Evolutionary conservation across 1,140 invertebrate genomes (phyloP).

Genomic region (Caligus rogercresseyi): DNA sequence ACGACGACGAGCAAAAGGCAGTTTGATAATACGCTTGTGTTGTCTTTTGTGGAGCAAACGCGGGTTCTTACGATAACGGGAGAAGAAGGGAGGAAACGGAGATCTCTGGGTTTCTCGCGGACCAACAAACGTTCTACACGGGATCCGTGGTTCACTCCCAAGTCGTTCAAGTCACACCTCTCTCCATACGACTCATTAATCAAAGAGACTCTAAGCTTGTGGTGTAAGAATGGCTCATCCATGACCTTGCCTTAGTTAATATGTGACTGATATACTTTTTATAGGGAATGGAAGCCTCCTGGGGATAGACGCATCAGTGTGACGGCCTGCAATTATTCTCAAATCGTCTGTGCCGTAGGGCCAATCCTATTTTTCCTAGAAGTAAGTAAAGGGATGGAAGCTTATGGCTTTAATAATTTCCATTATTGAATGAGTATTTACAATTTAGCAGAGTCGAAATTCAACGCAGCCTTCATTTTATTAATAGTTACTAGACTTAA

Average conservation of each 20-base stretch:
- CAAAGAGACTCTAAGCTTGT: not conserved
- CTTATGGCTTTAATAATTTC: too few relatives aligned
- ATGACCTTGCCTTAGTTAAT: not conserved
- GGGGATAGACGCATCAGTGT: constrained; percentile 62
- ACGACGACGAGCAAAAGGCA: constrained; percentile 33
- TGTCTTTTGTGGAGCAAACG: constrained; percentile 86
- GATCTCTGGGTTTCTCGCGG: constrained; percentile 65
- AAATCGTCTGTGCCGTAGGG: constrained; percentile 73
- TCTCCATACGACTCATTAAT: constrained; percentile 7
- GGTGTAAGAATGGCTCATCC: constrained; percentile 12
- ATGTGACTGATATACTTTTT: constrained; percentile 20
- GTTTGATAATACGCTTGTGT: constrained; percentile 69
- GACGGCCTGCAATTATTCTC: constrained; percentile 59
- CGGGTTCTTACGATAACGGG: constrained; percentile 68
- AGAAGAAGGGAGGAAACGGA: constrained; percentile 96
- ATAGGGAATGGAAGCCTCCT: constrained; percentile 54
- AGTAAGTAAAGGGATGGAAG: too few relatives aligned
- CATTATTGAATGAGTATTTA: constrained; percentile 29
- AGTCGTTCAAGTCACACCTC: constrained; percentile 52
- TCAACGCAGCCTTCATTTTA: too few relatives aligned
- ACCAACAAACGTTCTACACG: constrained; percentile 80
- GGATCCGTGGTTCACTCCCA: constrained; percentile 69
- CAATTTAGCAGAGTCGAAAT: too few relatives aligned
- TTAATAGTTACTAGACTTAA: too few relatives aligned
- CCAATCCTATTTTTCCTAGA: constrained; percentile 74